Evolutionary conservation across 2,888 invertebrate genomes (phyloP).

Genomic region (Drosophila demipolita): DNA sequence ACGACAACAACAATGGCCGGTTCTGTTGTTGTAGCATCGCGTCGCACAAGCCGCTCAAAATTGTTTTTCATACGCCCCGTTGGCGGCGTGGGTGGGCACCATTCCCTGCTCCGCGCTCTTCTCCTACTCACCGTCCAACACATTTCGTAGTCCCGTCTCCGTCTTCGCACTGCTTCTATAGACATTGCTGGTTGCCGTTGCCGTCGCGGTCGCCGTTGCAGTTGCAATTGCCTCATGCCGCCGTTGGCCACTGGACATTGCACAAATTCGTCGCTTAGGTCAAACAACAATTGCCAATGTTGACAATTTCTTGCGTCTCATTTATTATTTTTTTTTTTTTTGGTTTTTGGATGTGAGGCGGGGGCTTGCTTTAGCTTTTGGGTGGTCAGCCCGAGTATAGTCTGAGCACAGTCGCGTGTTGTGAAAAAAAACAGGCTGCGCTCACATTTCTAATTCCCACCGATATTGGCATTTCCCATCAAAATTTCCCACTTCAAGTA

Average conservation of each 20-base stretch:
- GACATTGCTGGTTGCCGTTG: slow-evolving; percentile 27
- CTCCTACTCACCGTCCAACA: slow-evolving; percentile 4
- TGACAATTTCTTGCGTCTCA: slow-evolving; percentile 56
- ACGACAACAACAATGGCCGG: slow-evolving; percentile 53
- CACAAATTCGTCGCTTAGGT: slow-evolving; percentile 60
- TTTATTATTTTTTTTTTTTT: background rate
- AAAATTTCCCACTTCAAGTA: background rate
- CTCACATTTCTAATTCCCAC: background rate
- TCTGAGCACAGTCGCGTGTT: background rate
- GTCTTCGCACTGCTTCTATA: slow-evolving; percentile 36
- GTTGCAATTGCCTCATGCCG: slow-evolving; percentile 53
- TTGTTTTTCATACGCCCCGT: slow-evolving; percentile 65
- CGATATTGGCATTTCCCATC: background rate
- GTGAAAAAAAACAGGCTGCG: slow-evolving; percentile 2
- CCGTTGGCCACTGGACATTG: slow-evolving; percentile 72
- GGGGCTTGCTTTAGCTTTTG: slow-evolving; percentile 14
- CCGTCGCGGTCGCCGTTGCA: slow-evolving; percentile 47
- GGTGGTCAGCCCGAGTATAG: slow-evolving; percentile 29
- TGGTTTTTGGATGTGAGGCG: background rate
- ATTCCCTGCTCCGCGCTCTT: background rate
- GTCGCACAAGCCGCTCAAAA: slow-evolving; percentile 46
- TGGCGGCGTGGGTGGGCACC: slow-evolving; percentile 69
- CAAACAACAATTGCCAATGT: slow-evolving; percentile 59
- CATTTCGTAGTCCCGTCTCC: slow-evolving; percentile 10
- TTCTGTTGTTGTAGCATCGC: slow-evolving; percentile 42